Conservation (phyloP, 2,888 invertebrate species). For the Amblyteles armatorius region DNA sequence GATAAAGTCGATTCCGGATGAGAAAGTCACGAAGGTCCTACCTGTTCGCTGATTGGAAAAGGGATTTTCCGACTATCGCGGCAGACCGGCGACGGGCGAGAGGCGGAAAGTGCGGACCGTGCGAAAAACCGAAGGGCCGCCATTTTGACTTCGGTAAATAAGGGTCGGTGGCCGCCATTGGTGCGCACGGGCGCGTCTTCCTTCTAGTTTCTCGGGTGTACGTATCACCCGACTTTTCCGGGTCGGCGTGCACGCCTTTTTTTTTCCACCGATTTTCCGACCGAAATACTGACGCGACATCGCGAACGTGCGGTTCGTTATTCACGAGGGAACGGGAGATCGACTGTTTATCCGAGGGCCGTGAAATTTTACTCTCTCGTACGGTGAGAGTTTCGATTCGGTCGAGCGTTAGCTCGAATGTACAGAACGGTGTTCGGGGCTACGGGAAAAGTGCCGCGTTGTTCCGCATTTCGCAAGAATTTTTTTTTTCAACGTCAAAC, state of each 20-base stretch:
- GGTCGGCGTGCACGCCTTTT: conserved; percentile 45
- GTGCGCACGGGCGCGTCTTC: conserved; percentile 83
- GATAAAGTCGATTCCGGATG: neutral
- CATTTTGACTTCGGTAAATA: conserved; percentile 82
- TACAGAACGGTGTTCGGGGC: conserved; percentile 66
- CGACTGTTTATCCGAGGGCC: conserved; percentile 55
- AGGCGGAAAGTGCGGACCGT: conserved; percentile 71
- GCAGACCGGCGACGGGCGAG: conserved; percentile 53
- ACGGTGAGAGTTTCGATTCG: conserved; percentile 11
- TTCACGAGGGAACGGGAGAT: conserved; percentile 30
- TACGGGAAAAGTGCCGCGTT: conserved; percentile 78
- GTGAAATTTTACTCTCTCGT: conserved; percentile 65
- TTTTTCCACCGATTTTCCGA: conserved; percentile 33
- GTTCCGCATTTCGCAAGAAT: conserved; percentile 65
- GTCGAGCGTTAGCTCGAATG: conserved; percentile 75
- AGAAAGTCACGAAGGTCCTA: conserved; percentile 54
- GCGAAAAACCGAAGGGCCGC: conserved; percentile 81
- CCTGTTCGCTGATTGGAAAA: conserved; percentile 69
- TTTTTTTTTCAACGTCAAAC: conserved; percentile 18
- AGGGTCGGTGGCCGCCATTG: conserved; percentile 83
- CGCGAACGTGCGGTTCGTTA: neutral
- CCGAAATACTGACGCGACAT: conserved; percentile 16
- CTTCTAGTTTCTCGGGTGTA: conserved; percentile 75
- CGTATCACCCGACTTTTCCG: conserved; percentile 47
- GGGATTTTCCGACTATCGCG: conserved; percentile 34